Evolutionary conservation across 2,888 invertebrate species (phyloP), one percentile per base, ranked within the genome.

Genomic region (Cheilosia variabilis): DNA sequence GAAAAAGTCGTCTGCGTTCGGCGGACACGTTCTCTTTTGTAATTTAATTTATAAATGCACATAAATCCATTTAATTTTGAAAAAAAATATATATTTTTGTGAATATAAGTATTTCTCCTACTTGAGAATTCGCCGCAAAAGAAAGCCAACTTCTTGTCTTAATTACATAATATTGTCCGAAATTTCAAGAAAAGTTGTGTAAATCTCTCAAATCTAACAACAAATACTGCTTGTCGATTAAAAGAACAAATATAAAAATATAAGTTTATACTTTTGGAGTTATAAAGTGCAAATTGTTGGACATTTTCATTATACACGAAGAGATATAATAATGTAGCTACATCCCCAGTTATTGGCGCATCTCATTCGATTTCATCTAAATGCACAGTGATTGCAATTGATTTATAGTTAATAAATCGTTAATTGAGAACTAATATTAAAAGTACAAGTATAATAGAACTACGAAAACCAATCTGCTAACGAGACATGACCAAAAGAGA

Each of bases 401-500:
- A 63, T 19, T 24, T 37, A 9, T 27, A 60, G 50, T 55, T 13
- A 31, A 47, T 13, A 41, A 58, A 31, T 57, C 27, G 63, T 41
- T 47, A 10, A 57, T 24, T 63, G 63, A 27, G 41, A 37, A 77
- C 55, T 55, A 47, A 53, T 66, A 41, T 60, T 37, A 34, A 4
- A 27, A 31, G 50, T 27, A 69, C 22, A 68, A 34, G 47, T 45
- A 45, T 58, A 7, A 52, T 75, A 4, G 7, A 17, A 57, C 24
- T 27, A 45, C 13, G 63, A 73, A 50, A 13, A 75, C 60, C 45
- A 27, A 63, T 43, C 58, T 45, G 75, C 31, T 57, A 34, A 62
- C 52, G 47, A 80, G 88, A 88, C 87, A 92, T 92, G 92, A 91
- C 91, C 89, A 90, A 91, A 89, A 91, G 91, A 94, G 96, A 96